Conservation (phyloP, 2,888 invertebrate species). For the Brachylomia viminalis region DNA sequence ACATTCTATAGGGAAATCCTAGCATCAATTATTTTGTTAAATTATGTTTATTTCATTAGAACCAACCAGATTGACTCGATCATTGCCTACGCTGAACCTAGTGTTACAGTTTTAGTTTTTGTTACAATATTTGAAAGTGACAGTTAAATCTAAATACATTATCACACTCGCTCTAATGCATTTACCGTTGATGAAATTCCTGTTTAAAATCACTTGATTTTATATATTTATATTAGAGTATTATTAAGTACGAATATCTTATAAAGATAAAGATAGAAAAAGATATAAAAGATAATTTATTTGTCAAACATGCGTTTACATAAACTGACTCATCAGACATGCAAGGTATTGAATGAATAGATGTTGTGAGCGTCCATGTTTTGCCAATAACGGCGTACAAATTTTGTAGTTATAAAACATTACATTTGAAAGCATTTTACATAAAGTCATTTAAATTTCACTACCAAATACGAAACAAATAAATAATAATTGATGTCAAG, state of each 20-base stretch:
- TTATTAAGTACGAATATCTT: neutral
- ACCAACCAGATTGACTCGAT: no score
- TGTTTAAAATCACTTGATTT: neutral
- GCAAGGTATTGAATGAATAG: neutral
- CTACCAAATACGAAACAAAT: no score
- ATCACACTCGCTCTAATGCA: neutral
- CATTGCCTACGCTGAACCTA: no score
- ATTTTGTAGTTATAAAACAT: neutral
- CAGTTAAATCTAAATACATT: neutral
- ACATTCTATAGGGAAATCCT: neutral
- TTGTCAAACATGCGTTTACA: no score
- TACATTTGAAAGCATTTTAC: no score
- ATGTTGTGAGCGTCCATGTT: neutral
- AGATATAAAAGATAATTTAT: no score
- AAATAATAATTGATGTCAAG: no score
- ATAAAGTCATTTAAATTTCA: no score
- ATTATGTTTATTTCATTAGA: neutral
- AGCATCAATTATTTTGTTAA: neutral
- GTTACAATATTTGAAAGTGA: neutral
- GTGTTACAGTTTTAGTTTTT: neutral
- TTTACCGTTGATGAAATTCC: neutral
- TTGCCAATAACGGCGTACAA: neutral
- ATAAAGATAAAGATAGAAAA: no score
- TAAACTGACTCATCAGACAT: no score
- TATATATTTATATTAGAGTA: neutral